Conservation (phyloP, 30 jellyfish, hydroid and myxozoan species). For the Pseudorhiza aurosa region DNA sequence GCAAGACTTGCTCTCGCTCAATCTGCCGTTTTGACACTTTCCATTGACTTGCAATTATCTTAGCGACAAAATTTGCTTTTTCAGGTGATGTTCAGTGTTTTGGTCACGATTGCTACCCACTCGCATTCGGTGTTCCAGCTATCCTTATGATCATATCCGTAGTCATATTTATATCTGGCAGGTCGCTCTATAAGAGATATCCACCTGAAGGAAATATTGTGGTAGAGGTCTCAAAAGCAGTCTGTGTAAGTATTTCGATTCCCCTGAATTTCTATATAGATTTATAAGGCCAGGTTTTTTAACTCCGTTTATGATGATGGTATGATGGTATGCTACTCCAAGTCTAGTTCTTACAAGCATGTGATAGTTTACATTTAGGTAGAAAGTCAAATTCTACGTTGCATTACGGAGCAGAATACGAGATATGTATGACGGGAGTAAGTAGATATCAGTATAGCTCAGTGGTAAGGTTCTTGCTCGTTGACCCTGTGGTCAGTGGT, state of each 20-base stretch:
- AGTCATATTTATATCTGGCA: constrained; percentile 84
- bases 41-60: background rate
- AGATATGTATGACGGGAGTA: no score
- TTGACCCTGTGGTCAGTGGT: no score
- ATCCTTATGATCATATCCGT: constrained; percentile 92
- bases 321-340: no score
- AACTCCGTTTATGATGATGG: no score
- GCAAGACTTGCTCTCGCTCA: background rate
- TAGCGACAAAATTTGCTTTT: background rate
- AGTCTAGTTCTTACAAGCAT: no score
- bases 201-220: constrained; percentile 99
- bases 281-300: no score
- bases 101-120: constrained; percentile 97
- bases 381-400: no score
- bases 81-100: constrained; percentile 99
- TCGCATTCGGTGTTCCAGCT: constrained; percentile 99
- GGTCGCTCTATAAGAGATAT: constrained; percentile 75
- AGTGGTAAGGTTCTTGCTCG: no score
- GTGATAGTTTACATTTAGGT: no score
- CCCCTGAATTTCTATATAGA: no score
- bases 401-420: no score
- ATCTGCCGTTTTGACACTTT: background rate
- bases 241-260: constrained; percentile 86
- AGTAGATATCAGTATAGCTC: no score
- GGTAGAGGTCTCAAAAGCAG: constrained; percentile 92